Conservation (phyloP, 2,888 invertebrate genomes). For the Hypomecis punctinalis region DNA sequence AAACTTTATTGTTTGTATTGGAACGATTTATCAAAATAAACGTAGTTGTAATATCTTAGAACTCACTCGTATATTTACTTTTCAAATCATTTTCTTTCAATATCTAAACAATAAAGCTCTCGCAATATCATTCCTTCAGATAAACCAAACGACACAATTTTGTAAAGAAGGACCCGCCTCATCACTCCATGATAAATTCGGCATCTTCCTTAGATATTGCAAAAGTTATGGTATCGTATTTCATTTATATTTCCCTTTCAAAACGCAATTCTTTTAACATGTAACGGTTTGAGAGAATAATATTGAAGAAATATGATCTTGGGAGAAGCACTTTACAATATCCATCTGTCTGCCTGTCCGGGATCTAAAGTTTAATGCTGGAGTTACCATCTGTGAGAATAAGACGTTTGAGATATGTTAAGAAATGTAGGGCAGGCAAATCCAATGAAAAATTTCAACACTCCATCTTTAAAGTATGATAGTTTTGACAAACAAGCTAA, state of each 20-base stretch:
- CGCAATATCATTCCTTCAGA: slow-evolving; percentile 9
- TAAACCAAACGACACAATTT: slow-evolving; percentile 20
- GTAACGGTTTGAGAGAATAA: slow-evolving; percentile 33
- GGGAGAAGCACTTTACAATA: slow-evolving; percentile 29
- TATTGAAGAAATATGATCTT: slow-evolving; percentile 35
- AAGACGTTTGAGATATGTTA: slow-evolving; percentile 8
- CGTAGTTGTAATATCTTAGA: neutral
- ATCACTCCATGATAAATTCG: slow-evolving; percentile 34
- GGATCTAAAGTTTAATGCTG: slow-evolving; percentile 25
- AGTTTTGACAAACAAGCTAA: no score
- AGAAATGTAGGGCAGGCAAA: slow-evolving; percentile 4
- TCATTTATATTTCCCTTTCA: slow-evolving; percentile 36
- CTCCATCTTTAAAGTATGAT: no score
- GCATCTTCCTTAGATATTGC: slow-evolving; percentile 31
- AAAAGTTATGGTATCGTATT: slow-evolving; percentile 32
- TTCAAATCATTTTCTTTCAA: neutral
- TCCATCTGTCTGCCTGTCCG: slow-evolving; percentile 29
- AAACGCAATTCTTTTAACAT: slow-evolving; percentile 36
- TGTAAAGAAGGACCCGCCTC: slow-evolving; percentile 19
- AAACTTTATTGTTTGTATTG: no score
- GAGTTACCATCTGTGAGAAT: slow-evolving; percentile 22
- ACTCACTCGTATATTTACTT: neutral
- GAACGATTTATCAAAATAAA: no score
- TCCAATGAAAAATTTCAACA: neutral
- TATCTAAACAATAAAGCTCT: slow-evolving; percentile 14